phyloP scores from a whole-genome alignment of 2,888 invertebrate species.

The Brenthis hecate region DNA sequence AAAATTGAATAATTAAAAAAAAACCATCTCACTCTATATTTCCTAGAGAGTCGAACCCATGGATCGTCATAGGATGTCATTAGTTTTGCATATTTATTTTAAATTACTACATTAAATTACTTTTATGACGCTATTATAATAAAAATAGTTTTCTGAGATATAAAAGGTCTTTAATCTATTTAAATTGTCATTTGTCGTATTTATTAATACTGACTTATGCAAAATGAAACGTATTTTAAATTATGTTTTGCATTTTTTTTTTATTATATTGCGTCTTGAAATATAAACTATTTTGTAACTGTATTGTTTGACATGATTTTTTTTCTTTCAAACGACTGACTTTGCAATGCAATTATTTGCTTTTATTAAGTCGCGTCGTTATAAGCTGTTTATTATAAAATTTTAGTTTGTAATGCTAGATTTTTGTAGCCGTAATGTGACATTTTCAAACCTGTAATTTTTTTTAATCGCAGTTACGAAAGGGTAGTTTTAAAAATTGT shows the following conservation, averaged over 20 bases:
- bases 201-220: too few relatives aligned
- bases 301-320: background rate
- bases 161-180: too few relatives aligned
- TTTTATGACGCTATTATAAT: constrained; percentile 6
- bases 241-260: background rate
- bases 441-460: constrained; percentile 24
- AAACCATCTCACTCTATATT: background rate
- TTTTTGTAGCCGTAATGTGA: constrained; percentile 14
- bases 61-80: background rate
- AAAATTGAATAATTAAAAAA: background rate
- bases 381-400: constrained; percentile 13
- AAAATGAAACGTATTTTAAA: too few relatives aligned
- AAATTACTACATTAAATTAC: background rate
- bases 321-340: constrained; percentile 1
- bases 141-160: background rate
- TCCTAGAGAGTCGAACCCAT: background rate
- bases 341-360: background rate
- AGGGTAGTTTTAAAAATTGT: constrained; percentile 32
- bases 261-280: constrained; percentile 4
- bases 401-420: constrained; percentile 10
- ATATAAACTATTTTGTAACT: constrained; percentile 7
- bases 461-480: constrained; percentile 8
- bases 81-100: constrained; percentile 2
- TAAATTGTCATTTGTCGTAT: too few relatives aligned
- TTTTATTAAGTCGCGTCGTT: constrained; percentile 6